Evolutionary conservation across 2,888 invertebrate species (phyloP).

Genomic region (Drosophila nr. fundita): DNA sequence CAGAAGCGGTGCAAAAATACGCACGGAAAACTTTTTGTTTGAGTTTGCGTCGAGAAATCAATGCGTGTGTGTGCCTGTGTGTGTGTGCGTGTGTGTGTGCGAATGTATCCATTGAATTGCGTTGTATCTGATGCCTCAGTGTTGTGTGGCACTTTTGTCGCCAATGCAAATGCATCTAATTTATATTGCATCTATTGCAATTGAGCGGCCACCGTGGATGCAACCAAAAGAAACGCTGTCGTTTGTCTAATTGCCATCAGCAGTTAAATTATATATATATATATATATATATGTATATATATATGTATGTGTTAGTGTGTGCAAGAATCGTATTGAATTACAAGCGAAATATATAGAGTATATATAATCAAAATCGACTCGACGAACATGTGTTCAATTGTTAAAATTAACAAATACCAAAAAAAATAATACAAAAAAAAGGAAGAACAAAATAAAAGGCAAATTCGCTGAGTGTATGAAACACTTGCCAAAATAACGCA

Average conservation of each 20-base stretch:
- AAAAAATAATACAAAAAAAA: constrained; percentile 6
- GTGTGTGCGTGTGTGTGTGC: not conserved
- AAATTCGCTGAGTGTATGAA: constrained; percentile 21
- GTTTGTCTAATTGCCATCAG: constrained; percentile 52
- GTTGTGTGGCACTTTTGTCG: constrained; percentile 40
- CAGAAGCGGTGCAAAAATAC: constrained; percentile 39
- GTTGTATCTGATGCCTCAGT: constrained; percentile 11
- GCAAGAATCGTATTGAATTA: constrained; percentile 37
- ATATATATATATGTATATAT: not conserved
- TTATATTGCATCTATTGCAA: constrained; percentile 77
- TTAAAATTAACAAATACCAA: constrained; percentile 18
- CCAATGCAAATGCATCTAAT: constrained; percentile 70
- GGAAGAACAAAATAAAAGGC: constrained; percentile 36
- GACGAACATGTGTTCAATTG: constrained; percentile 17
- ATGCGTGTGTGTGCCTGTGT: constrained; percentile 10
- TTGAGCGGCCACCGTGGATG: constrained; percentile 62
- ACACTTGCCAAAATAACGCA: constrained; percentile 58
- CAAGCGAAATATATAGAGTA: constrained; percentile 13
- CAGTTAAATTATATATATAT: constrained; percentile 34
- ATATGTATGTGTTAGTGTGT: constrained; percentile 23
- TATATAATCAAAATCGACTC: not conserved
- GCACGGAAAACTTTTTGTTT: constrained; percentile 41
- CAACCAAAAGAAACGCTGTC: constrained; percentile 54
- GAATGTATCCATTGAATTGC: constrained; percentile 35
- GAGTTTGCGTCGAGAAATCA: constrained; percentile 11